Base-by-base conservation (phyloP, 2,888 invertebrate genomes). In the Drosophila flavopinicola region DNA sequence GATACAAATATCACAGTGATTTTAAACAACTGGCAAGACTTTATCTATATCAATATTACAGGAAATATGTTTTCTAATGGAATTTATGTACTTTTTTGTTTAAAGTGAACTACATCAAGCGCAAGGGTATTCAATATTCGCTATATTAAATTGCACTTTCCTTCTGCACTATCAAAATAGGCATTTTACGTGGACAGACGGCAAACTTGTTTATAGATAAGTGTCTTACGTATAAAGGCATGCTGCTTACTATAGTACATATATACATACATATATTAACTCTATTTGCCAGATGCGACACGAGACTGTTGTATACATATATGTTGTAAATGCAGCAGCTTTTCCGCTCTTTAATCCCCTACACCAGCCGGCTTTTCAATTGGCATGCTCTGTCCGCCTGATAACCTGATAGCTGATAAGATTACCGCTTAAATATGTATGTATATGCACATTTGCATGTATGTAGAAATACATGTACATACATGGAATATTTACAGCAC, bases 351-450 rank as follows among this genome's bases (percentile, higher is more conserved):
- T 20, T 20, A 20, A 20, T 2, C 20, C 4, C 20, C 20, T 20
- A 4, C 20, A 20, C 20, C 20, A 20, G 4, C 2, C 20, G 4
- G 44, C 45, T 42, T 29, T 29, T 13, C 61, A 52, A 37, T 53
- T 29, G 33, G 30, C 72, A 67, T 45, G 69, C 59, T 59, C 24
- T 23, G 13, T 4, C 7, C 11, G 52, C 30, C 65, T 68, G 72
- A 72, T 72, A 72, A 73, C 35, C 51, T n/a, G n/a, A n/a, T n/a
- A 20, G 23, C 68, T 65, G 72, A 73, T 72, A 57, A 65, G 41
- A 53, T 48, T 9, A 10, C 42, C 24, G 24, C 13, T 7, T 7
- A 33, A 7, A 20, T 6, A 23, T 11, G 6, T 11, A 20, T 7
- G 24, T 15, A 29, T 7, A 41, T 2, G 24, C 10, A 25, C 10